A percentile compares a stretch with the other conserved stretches of the same genome.
Evolutionary conservation across 2,113 vertebrate genomes (phyloP).

Genomic region (Regulus satrapa): DNA sequence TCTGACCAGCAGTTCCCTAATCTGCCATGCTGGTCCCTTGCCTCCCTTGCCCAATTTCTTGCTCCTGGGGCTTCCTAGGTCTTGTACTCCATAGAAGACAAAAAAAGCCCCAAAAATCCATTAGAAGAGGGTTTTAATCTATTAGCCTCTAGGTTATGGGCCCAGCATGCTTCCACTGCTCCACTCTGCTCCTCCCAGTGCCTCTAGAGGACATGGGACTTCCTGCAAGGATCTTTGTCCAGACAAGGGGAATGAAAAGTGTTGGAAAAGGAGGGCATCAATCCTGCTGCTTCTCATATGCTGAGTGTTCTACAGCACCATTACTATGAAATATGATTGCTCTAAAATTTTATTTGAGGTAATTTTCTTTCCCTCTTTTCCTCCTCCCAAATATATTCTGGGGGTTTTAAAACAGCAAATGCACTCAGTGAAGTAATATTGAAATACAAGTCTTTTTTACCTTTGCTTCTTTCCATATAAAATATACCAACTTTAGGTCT

Average conservation of each 20-base stretch:
- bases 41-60: neutral
- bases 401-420: neutral
- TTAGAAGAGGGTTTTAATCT: neutral
- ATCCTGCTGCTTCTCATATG: neutral
- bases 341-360: neutral
- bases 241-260: neutral
- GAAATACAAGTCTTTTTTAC: neutral
- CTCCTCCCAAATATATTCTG: neutral
- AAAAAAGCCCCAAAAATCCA: neutral
- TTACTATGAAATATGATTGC: neutral
- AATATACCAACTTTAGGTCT: neutral
- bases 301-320: neutral
- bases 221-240: neutral
- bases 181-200: neutral
- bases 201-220: neutral
- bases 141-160: neutral
- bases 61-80: neutral
- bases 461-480: neutral
- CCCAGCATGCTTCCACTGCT: neutral
- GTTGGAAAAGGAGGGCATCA: neutral
- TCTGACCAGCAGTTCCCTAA: neutral
- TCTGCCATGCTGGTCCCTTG: neutral
- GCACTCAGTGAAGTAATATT: neutral
- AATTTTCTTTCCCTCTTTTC: neutral
- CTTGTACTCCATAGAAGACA: neutral